phyloP scores from a whole-genome alignment of 1,140 invertebrate species.

The Hermetia illucens region DNA sequence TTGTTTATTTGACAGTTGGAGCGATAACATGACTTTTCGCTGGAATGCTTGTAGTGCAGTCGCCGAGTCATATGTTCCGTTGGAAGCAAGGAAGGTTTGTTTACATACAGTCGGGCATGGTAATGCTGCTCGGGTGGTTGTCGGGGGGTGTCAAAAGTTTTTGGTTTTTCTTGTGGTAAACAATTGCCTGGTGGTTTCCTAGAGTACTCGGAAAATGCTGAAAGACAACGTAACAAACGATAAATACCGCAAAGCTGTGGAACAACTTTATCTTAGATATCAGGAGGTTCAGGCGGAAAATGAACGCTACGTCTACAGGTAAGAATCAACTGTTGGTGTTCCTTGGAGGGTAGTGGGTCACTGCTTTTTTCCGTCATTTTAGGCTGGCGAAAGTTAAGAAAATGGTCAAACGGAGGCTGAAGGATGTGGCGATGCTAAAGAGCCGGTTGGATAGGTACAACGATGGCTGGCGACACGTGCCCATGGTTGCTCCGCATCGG shows the following conservation, averaged over 20 bases:
- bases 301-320: conserved; percentile 23
- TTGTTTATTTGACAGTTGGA: too few relatives aligned
- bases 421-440: conserved; percentile 21
- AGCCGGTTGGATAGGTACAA: conserved; percentile 20
- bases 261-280: conserved; percentile 20
- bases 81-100: too few relatives aligned
- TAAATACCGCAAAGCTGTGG: conserved; percentile 18
- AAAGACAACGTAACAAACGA: conserved; percentile 12
- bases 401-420: conserved; percentile 13
- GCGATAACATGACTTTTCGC: too few relatives aligned
- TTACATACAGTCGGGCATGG: too few relatives aligned
- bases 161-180: too few relatives aligned
- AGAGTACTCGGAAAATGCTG: too few relatives aligned
- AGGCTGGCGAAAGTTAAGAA: conserved; percentile 24
- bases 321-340: background rate
- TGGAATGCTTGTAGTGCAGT: too few relatives aligned
- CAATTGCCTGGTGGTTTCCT: too few relatives aligned
- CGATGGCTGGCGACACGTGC: conserved; percentile 21
- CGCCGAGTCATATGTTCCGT: too few relatives aligned
- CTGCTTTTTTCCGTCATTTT: conserved; percentile 1
- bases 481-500: conserved; percentile 22
- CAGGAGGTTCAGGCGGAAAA: conserved; percentile 24
- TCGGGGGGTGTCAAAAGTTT: too few relatives aligned
- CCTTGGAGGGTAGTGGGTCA: background rate
- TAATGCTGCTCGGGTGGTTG: too few relatives aligned